Evolutionary conservation across 2,888 invertebrate species (phyloP).

Genomic region (Tinea trinotella): DNA sequence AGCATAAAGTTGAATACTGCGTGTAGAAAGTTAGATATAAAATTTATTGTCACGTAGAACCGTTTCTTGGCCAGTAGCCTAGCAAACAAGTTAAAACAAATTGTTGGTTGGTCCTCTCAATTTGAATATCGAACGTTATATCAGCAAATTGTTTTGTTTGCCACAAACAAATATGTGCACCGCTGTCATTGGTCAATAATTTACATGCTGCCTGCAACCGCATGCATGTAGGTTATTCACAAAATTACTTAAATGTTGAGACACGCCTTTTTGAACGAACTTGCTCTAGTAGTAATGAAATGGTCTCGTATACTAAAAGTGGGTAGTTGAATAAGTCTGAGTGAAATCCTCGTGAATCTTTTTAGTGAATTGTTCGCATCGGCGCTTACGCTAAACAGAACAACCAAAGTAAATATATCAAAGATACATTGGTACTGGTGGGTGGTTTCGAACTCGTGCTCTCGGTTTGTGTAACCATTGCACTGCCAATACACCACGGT

Average conservation of each 20-base stretch:
- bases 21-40: background rate
- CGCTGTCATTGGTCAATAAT: background rate
- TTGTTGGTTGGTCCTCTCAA: background rate
- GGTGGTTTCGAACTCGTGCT: no score
- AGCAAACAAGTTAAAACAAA: constrained; percentile 13
- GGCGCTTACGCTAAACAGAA: no score
- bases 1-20: background rate
- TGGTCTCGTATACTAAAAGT: no score
- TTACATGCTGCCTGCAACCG: background rate
- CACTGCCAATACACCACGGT: no score
- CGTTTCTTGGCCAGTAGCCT: constrained; percentile 7
- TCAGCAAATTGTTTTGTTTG: constrained; percentile 11
- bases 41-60: constrained; percentile 5
- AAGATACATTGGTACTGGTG: no score
- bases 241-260: background rate
- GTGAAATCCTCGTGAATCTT: no score
- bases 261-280: no score
- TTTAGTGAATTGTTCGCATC: no score
- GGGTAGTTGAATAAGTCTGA: no score
- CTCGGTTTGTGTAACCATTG: no score
- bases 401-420: no score
- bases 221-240: background rate
- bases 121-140: constrained; percentile 7
- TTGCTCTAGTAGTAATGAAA: no score
- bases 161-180: background rate